These are phyloP conservation scores for Gallinago undulata DNA, from an alignment of 2,113 vertebrate genomes.

Conservation along the genomic window DNA sequence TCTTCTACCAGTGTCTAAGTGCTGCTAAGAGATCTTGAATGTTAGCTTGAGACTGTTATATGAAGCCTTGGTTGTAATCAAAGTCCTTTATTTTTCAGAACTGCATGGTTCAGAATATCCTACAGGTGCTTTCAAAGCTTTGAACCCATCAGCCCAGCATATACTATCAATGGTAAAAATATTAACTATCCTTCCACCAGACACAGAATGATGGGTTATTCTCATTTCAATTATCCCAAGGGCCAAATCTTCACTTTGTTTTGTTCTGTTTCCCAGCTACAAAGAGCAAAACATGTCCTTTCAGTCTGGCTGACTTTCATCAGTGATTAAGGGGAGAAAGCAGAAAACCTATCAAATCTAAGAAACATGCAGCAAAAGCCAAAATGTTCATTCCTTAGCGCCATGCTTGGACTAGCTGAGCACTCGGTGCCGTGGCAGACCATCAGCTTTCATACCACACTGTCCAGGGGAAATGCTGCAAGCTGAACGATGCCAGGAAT, in stretches of 20 bases:
- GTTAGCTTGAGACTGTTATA: background rate
- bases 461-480: background rate
- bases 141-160: background rate
- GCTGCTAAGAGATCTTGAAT: background rate
- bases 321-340: background rate
- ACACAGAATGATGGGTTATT: conserved; percentile 6
- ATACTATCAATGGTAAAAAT: conserved; percentile 7
- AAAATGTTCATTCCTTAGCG: background rate
- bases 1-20: background rate
- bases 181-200: conserved; percentile 12
- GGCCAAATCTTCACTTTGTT: conserved; percentile 51
- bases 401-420: background rate
- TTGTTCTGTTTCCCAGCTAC: conserved; percentile 56
- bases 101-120: background rate
- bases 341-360: conserved; percentile 8
- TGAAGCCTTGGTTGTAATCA: background rate
- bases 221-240: conserved; percentile 26
- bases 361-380: background rate
- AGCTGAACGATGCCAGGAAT: background rate
- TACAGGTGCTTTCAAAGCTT: background rate
- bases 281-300: conserved; percentile 47
- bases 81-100: background rate
- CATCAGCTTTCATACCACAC: background rate
- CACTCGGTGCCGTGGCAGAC: background rate
- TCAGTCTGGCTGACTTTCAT: conserved; percentile 52